phyloP scores from a whole-genome alignment of 2,888 invertebrate genomes.

The Chalcis sispes region DNA sequence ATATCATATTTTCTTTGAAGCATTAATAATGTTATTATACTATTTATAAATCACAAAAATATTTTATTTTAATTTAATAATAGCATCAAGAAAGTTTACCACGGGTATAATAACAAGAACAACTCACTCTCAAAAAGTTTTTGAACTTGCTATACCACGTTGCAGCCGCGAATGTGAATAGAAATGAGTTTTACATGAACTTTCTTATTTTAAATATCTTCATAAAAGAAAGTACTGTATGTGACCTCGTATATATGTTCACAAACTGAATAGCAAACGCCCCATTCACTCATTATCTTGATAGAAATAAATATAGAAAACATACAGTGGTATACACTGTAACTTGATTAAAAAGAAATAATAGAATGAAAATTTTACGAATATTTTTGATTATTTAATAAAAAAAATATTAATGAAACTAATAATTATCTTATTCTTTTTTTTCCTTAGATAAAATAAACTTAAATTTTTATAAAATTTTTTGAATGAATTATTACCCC shows the following conservation, averaged over 20 bases:
- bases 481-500: no score
- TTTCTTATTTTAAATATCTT: slow-evolving; percentile 21
- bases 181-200: slow-evolving; percentile 44
- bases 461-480: no score
- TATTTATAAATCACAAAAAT: background rate
- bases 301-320: no score
- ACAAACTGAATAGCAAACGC: background rate
- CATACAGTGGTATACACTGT: background rate
- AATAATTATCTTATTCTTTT: no score
- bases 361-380: background rate
- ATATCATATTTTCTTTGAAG: no score
- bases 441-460: no score
- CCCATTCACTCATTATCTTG: no score
- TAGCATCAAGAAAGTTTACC: slow-evolving; percentile 16
- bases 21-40: background rate
- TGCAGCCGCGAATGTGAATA: slow-evolving; percentile 36
- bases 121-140: slow-evolving; percentile 33
- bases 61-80: background rate
- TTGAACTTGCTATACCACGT: background rate
- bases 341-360: background rate
- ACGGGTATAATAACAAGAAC: slow-evolving; percentile 29
- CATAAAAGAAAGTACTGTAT: slow-evolving; percentile 12
- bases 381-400: no score
- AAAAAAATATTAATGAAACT: no score
- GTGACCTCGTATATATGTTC: slow-evolving; percentile 19